Base-by-base conservation (phyloP, 2,888 invertebrate species). In the Limnephilus marmoratus region DNA sequence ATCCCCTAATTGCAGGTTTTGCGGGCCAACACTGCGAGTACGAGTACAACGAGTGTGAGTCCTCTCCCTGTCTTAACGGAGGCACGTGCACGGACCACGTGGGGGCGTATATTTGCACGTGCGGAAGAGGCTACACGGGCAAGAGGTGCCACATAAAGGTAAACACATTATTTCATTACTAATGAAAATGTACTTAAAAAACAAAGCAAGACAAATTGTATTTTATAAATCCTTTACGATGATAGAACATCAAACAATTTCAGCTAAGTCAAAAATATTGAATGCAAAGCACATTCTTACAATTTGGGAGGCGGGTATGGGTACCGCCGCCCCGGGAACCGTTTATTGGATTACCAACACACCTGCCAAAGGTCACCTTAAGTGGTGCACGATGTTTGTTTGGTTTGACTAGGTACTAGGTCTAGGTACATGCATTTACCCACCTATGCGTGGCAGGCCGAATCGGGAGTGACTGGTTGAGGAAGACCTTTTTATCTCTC, bases 1-100 rank as follows among this genome's bases (percentile, higher is more conserved):
- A 68, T 68, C 68, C 68, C 24, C 24, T n/a, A 68, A 68, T 37
- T 80, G 15, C 94, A 97, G 97, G 97, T 68, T 98, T 97, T 95
- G 97, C 97, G 4, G 98, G 98, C 31, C 97, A 97, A 93, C 97
- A 97, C 94, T 98, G 98, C 94, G 97, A 98, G 94, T 96, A 97
- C 94, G 97, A 97, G 94, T 97, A 97, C 95, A 97, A 98, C 95
- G 97, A 98, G 95, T 98, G 98, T 94, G 97, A 97, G 95, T 97
- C 97, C 93, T 97, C 97, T 92, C 98, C 98, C 85, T 98, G 98
- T 95, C 96, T 96, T 92, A 97, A 98, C 95, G 97, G 97, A 85
- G 98, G 98, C 94, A 97, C 97, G 85, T 98, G 98, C 95, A 97
- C 97, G 92, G 97, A 98, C 95, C 97, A 97, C 94, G 97, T 98